Evolutionary conservation across 2,797 vertebrate species (phyloP).

Genomic region (Pogonophryne albipinna): DNA sequence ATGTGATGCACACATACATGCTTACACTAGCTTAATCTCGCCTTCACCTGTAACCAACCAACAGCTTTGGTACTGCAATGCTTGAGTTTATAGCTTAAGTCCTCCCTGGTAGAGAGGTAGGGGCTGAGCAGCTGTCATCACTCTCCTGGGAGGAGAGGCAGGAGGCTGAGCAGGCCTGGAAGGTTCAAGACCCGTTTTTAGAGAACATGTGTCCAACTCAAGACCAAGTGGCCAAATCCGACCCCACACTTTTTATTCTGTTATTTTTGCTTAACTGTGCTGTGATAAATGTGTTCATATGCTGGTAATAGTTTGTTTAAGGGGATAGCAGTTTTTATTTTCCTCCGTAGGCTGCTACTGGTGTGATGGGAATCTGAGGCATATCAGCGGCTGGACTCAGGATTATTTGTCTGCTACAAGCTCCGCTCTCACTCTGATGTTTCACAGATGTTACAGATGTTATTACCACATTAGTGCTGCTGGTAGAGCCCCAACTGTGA

Average conservation of each 20-base stretch:
- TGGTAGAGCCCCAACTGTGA: conserved; percentile 68
- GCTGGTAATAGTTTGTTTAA: conserved; percentile 26
- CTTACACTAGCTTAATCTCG: too few relatives aligned
- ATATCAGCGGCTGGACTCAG: conserved; percentile 24
- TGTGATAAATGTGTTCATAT: conserved; percentile 35
- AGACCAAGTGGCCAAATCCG: not conserved
- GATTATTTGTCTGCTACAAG: conserved; percentile 71
- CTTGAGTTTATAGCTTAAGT: too few relatives aligned
- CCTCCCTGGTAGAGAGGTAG: too few relatives aligned
- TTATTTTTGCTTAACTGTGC: conserved; percentile 17
- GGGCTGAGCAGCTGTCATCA: too few relatives aligned
- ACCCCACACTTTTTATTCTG: not conserved
- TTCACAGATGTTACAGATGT: conserved; percentile 75
- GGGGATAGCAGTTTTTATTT: conserved; percentile 28
- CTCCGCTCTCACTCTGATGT: conserved; percentile 50
- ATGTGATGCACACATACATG: too few relatives aligned
- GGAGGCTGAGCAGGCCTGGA: too few relatives aligned
- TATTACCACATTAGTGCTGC: conserved; percentile 70
- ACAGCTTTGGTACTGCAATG: too few relatives aligned
- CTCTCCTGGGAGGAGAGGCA: too few relatives aligned
- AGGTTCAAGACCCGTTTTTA: too few relatives aligned
- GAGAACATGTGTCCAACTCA: not conserved
- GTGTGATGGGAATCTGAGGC: conserved; percentile 35
- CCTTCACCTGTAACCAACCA: too few relatives aligned
- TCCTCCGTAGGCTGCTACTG: conserved; percentile 43